Conservation (phyloP, 2,113 vertebrate species). For the Chamaea fasciata region DNA sequence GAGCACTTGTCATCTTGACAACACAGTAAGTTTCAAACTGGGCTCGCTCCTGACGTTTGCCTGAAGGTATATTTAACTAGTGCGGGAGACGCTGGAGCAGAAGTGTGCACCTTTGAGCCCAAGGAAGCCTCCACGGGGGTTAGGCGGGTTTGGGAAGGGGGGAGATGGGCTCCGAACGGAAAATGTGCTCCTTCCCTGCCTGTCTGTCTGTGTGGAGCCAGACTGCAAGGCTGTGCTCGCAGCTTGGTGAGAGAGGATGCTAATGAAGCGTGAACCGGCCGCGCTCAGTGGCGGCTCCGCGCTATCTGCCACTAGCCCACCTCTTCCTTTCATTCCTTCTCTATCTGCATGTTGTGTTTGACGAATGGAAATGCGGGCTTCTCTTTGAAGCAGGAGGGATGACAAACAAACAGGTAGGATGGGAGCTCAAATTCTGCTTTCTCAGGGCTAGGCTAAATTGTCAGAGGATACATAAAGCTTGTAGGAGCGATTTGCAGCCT, state of each 20-base stretch:
- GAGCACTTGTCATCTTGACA: conserved; percentile 6
- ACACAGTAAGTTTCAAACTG: not conserved
- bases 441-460: not conserved
- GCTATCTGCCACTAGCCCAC: conserved; percentile 50
- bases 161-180: not conserved
- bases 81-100: not conserved
- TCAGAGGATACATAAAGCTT: not conserved
- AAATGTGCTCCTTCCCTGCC: not conserved
- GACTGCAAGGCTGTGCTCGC: conserved; percentile 41
- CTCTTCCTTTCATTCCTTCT: conserved; percentile 37
- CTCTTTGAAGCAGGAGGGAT: conserved; percentile 40
- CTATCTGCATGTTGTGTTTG: not conserved
- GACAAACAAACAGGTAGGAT: not conserved
- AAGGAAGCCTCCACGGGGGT: not conserved
- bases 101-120: not conserved
- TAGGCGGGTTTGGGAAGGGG: not conserved
- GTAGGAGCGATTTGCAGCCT: not conserved
- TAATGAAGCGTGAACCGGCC: conserved; percentile 62
- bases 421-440: not conserved
- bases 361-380: conserved; percentile 54
- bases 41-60: conserved; percentile 2
- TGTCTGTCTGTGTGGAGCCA: not conserved
- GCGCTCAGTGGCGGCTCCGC: conserved; percentile 17
- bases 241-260: conserved; percentile 44
- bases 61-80: conserved; percentile 16